Conservation (phyloP, 2,797 vertebrate genomes). For the Anguilla obscura region DNA sequence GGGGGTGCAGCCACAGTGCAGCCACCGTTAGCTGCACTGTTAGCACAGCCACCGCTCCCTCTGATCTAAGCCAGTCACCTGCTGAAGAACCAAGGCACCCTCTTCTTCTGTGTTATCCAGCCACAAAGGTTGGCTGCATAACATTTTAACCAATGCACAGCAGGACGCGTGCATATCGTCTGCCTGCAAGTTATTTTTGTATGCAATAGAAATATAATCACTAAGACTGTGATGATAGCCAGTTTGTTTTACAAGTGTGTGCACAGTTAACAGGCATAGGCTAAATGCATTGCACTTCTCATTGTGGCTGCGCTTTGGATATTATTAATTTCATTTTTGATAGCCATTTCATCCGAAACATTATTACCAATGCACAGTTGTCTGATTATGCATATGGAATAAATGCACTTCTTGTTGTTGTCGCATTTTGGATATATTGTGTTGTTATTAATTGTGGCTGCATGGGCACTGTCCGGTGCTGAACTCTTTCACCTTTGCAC, state of each 20-base stretch:
- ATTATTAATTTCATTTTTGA: no score
- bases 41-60: no score
- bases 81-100: no score
- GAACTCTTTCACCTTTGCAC: no score
- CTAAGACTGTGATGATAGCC: background rate
- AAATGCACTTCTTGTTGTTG: background rate
- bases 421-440: background rate
- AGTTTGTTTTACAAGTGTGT: background rate
- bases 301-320: background rate
- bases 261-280: background rate
- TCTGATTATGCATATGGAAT: slow-evolving; percentile 1
- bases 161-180: background rate
- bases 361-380: background rate
- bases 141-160: background rate
- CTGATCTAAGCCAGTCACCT: no score
- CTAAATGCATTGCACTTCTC: background rate
- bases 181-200: background rate
- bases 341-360: no score
- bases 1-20: no score
- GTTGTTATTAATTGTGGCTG: background rate
- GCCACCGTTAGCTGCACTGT: no score
- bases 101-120: no score
- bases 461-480: no score
- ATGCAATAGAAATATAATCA: background rate
- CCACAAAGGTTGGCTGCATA: no score